phyloP scores from a whole-genome alignment of 1,140 invertebrate species.

The Lepidotrigona ventralis region DNA sequence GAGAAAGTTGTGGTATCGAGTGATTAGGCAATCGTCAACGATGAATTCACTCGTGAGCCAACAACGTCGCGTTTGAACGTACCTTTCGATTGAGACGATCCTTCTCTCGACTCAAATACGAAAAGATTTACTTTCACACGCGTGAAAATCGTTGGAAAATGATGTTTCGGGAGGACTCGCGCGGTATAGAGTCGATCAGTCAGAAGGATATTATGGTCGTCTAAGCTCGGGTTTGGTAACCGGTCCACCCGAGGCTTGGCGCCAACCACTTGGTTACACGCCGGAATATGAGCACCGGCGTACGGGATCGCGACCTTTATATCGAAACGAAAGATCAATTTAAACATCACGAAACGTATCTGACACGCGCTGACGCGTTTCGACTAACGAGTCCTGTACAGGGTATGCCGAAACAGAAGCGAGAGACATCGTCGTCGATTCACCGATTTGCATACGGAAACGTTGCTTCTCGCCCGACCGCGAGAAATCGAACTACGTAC shows the following conservation, averaged over 20 bases:
- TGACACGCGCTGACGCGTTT: slow-evolving; percentile 24
- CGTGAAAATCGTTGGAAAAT: slow-evolving; percentile 12
- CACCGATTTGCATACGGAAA: background rate
- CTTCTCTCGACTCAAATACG: background rate
- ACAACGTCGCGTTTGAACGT: background rate
- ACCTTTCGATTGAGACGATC: background rate
- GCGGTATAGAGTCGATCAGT: slow-evolving; percentile 10
- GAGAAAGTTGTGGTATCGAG: slow-evolving; percentile 21
- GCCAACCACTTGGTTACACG: slow-evolving; percentile 21
- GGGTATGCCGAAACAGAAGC: slow-evolving; percentile 14
- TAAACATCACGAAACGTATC: slow-evolving; percentile 36
- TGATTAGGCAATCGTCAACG: slow-evolving; percentile 19
- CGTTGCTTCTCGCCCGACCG: background rate
- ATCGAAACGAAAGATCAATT: slow-evolving; percentile 47
- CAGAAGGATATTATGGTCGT: slow-evolving; percentile 46
- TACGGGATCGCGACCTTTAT: slow-evolving; percentile 33
- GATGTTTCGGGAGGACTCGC: slow-evolving; percentile 27
- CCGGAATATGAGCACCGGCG: slow-evolving; percentile 14
- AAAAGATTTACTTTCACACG: slow-evolving; percentile 24
- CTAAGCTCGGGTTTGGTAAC: slow-evolving; percentile 25
- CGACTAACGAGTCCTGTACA: background rate
- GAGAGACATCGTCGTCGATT: too few relatives aligned
- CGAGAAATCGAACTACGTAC: background rate
- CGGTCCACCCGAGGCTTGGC: slow-evolving; percentile 34
- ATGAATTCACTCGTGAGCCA: slow-evolving; percentile 1